Evolutionary conservation across 2,888 invertebrate species (phyloP), one percentile per base, ranked within the genome.

Genomic region (Dorcus hopei): DNA sequence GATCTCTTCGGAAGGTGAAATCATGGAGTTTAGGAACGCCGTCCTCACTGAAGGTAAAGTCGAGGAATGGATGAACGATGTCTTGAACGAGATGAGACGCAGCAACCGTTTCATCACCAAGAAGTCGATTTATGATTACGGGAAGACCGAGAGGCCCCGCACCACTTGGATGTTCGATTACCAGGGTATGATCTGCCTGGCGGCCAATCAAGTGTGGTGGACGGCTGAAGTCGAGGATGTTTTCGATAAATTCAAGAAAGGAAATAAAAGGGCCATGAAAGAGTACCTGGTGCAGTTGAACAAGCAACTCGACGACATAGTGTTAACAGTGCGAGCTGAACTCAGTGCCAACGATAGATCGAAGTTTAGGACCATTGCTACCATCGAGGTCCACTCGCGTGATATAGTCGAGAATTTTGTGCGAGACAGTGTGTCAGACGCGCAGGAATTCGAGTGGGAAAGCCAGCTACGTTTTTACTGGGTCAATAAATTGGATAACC

Each of bases 191-290:
- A 67, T 79, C 6, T 75, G 77, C 57, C 63, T 79, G 47, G 92
- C 89, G 0, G 91, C 91, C 0, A 93, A 93, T 80, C 90, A 91
- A 69, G 89, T 96, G 2, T 96, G 95, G 95, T 96, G 95, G 95
- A 96, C 95, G 0, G 93, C 93, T 6, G 95, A 96, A 76, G 93
- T 95, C 0, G 96, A 96, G 73, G 91, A 95, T 72, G 91, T 93
- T 0, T 95, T 96, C 74, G 78, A 75, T 3, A 88, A 85, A 72
- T 85, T 89, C 47, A 80, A 84, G 6, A 83, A 83, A 61, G 93
- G 95, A 3, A 85, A 89, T 64, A 93, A 94, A 75, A 81, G 89
- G 9, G 93, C 94, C 0, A 94, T 96, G 93, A 95, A 95, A 78
- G 90, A 94, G 71, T 94, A 94, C 75, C 81, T 95, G 33, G 82